Evolutionary conservation across 2,797 vertebrate genomes (phyloP), one percentile per base, ranked within the genome.

Genomic region (Psittacula echo): DNA sequence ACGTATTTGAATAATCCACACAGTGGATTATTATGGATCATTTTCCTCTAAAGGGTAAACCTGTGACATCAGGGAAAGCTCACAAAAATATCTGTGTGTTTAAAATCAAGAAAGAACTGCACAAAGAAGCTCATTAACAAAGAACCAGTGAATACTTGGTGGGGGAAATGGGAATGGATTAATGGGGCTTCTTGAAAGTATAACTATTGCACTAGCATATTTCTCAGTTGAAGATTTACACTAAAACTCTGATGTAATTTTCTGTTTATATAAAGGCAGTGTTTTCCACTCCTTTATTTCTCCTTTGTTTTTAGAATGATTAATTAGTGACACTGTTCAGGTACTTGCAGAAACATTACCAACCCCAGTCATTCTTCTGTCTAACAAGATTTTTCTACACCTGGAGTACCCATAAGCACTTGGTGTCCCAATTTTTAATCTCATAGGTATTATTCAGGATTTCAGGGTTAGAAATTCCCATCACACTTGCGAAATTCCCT

Each of bases 231-330:
- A 41, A 82, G 60, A 50, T 67, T 48, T 68, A 54, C n/a, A 32
- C 20, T 42, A 26, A 47, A 87, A 65, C 11, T 32, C 80, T 84
- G 44, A 24, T 50, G 87, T n/a, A 10, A 68, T 81, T 48, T 79
- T 67, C 29, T 71, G 13, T 37, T 73, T n/a, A n/a, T 72, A 41
- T 44, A 84, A 56, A 12, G 24, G 41, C 22, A 47, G 19, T 51
- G 23, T 76, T 95, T 93, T 37, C 45, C 78, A 29, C 77, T 68
- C 61, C 79, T 95, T 56, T 19, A 60, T 73, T 62, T 45, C 56
- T 74, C 64, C 45, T 82, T 47, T 88, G 89, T 96, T 91, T 81
- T 56, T 90, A 39, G 85, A 48, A 50, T 66, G 56, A 75, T 84
- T 85, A 93, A 90, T 72, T 65, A 81, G 62, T 60, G 70, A 84